Conservation (phyloP, 1,140 invertebrate species). For the Pseudomyrmex flavicornis region DNA sequence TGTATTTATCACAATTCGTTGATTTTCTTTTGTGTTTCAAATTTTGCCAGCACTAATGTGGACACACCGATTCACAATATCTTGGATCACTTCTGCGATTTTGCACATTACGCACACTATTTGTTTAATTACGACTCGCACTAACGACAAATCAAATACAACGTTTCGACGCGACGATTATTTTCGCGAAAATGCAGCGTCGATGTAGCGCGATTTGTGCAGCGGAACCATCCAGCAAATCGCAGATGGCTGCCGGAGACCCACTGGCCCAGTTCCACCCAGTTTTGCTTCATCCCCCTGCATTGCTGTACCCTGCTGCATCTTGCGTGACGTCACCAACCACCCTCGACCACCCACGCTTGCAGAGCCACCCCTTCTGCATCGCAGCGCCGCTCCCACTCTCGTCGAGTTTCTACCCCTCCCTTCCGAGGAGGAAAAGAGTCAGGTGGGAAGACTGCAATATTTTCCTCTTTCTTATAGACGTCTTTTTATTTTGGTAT, state of each 20-base stretch:
- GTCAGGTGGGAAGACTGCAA: slow-evolving; percentile 43
- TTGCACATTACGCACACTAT: slow-evolving; percentile 1
- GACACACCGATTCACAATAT: not conserved
- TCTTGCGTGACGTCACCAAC: slow-evolving; percentile 77
- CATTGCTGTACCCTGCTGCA: slow-evolving; percentile 76
- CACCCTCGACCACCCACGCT: slow-evolving; percentile 72
- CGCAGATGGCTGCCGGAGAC: slow-evolving; percentile 81
- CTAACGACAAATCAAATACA: not conserved
- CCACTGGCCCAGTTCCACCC: slow-evolving; percentile 82
- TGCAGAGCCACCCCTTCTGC: slow-evolving; percentile 71
- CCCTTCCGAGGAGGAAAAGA: slow-evolving; percentile 37
- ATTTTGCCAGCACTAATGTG: not conserved
- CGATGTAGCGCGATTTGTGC: slow-evolving; percentile 22
- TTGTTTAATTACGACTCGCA: not conserved
- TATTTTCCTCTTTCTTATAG: slow-evolving; percentile 2
- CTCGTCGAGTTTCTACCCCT: slow-evolving; percentile 43
- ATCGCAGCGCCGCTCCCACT: slow-evolving; percentile 56
- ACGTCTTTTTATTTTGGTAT: not conserved
- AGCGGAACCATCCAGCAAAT: slow-evolving; percentile 74
- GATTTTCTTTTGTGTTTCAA: not conserved
- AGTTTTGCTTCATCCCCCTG: slow-evolving; percentile 77
- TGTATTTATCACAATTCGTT: too few relatives aligned
- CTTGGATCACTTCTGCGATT: not conserved
- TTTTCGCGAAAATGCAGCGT: slow-evolving; percentile 29
- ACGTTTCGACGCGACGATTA: not conserved